phyloP scores from a whole-genome alignment of 1,140 invertebrate species.

The Drosophila orosa region DNA sequence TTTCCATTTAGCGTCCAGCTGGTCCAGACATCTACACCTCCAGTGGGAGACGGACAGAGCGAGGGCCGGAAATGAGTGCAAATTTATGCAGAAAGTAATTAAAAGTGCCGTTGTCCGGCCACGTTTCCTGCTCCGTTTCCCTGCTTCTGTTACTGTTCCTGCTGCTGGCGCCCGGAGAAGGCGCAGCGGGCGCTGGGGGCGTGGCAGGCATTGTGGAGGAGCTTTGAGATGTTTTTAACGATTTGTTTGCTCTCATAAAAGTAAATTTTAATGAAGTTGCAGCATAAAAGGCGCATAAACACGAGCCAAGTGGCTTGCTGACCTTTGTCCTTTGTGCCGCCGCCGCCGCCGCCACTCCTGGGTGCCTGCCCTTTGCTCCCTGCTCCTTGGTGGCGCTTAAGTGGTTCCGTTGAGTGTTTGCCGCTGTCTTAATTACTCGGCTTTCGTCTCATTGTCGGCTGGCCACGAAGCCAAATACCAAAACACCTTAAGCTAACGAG shows the following conservation, averaged over 20 bases:
- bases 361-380: constrained; percentile 10
- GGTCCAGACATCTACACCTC: constrained; percentile 18
- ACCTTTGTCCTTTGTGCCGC: constrained; percentile 45
- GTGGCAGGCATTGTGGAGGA: constrained; percentile 26
- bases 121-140: constrained; percentile 26
- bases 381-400: constrained; percentile 14
- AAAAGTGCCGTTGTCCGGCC: constrained; percentile 72
- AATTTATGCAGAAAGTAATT: constrained; percentile 82
- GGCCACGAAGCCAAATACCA: constrained; percentile 41
- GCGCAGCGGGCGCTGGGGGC: constrained; percentile 15
- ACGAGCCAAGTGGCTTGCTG: constrained; percentile 42
- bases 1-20: constrained; percentile 43
- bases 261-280: constrained; percentile 77
- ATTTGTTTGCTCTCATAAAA: constrained; percentile 68
- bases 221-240: constrained; percentile 67
- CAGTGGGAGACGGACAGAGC: neutral
- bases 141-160: neutral
- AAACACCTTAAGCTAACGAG: constrained; percentile 62
- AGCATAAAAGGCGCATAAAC: constrained; percentile 66
- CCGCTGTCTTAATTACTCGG: constrained; percentile 60
- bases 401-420: constrained; percentile 42
- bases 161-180: constrained; percentile 11
- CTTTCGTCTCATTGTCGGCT: constrained; percentile 29
- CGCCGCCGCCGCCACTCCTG: neutral
- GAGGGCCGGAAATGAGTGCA: constrained; percentile 64